Percentiles rank a stretch among this genome's conserved stretches.
Conservation (phyloP, 2,888 invertebrate genomes). For the Aromia moschata region DNA sequence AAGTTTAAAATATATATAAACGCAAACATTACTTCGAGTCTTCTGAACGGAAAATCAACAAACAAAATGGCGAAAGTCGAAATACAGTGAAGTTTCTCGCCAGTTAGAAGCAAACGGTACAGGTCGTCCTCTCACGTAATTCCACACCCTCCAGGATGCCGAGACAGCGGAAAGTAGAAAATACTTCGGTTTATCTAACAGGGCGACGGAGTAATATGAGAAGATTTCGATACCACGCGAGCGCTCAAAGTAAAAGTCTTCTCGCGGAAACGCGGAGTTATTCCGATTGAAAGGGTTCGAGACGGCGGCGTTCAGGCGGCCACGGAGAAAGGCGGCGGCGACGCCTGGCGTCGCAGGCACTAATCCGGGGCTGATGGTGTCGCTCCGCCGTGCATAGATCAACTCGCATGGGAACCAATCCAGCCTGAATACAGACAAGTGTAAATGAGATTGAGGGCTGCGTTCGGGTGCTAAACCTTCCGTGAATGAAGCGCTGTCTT, state of each 20-base stretch:
- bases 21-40: no score
- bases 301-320: slow-evolving; percentile 35
- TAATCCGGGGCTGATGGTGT: slow-evolving; percentile 54
- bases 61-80: no score
- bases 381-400: slow-evolving; percentile 51
- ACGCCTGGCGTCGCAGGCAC: slow-evolving; percentile 47
- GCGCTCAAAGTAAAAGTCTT: slow-evolving; percentile 40
- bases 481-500: slow-evolving; percentile 8
- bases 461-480: slow-evolving; percentile 30
- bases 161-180: slow-evolving; percentile 4
- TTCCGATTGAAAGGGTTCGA: slow-evolving; percentile 48
- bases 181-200: slow-evolving; percentile 17
- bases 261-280: slow-evolving; percentile 45
- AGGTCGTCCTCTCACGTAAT: no score
- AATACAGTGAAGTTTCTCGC: no score
- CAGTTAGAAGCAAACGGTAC: no score
- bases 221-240: slow-evolving; percentile 35
- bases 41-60: no score
- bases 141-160: not conserved
- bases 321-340: slow-evolving; percentile 32
- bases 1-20: no score
- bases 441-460: slow-evolving; percentile 51
- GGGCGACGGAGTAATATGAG: slow-evolving; percentile 17
- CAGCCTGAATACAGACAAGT: slow-evolving; percentile 50
- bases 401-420: slow-evolving; percentile 46